phyloP scores from a whole-genome alignment of 2,113 vertebrate species.

The Orthonyx spaldingii region DNA sequence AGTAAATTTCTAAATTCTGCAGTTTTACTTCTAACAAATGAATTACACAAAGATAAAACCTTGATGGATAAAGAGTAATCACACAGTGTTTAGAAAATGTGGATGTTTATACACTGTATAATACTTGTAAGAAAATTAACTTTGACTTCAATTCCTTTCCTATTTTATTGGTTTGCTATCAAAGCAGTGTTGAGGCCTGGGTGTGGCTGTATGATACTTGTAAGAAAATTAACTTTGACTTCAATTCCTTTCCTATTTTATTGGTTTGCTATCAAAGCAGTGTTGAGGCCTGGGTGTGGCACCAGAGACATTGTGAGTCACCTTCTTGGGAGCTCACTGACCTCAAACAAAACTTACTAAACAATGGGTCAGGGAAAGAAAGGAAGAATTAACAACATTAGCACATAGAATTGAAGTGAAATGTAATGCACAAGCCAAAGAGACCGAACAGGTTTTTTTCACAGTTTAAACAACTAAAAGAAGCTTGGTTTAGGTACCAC shows the following conservation, averaged over 20 bases:
- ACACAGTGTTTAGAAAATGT: not conserved
- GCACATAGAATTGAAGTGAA: not conserved
- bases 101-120: not conserved
- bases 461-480: not conserved
- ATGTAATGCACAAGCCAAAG: not conserved
- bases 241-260: not conserved
- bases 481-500: not conserved
- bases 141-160: not conserved
- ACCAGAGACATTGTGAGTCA: not conserved
- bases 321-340: not conserved
- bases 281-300: not conserved
- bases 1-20: not conserved
- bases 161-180: fast-evolving
- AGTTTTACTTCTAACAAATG: not conserved
- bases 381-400: not conserved
- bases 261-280: fast-evolving
- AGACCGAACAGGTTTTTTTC: not conserved
- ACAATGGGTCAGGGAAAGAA: not conserved
- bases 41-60: not conserved
- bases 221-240: not conserved
- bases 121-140: not conserved
- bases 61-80: not conserved
- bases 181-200: not conserved
- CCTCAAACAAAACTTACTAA: not conserved
- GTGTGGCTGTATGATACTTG: not conserved